phyloP scores from a whole-genome alignment of 1,140 invertebrate genomes.

The Aphis craccivora region DNA sequence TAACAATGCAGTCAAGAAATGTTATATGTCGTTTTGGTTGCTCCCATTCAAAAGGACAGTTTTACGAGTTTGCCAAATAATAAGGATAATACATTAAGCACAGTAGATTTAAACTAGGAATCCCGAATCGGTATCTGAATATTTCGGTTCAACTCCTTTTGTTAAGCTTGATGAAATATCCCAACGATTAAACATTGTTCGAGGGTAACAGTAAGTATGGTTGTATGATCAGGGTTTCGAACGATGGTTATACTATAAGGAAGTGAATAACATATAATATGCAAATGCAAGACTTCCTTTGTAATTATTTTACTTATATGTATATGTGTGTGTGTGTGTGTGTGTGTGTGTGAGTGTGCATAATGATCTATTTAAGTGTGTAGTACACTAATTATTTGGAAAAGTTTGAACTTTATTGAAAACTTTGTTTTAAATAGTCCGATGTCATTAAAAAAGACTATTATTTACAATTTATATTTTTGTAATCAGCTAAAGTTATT shows the following conservation, averaged over 20 bases:
- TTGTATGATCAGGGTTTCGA: neutral
- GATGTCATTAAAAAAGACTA: neutral
- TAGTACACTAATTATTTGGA: neutral
- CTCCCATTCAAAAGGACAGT: neutral
- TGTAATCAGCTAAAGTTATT: neutral
- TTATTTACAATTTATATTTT: neutral
- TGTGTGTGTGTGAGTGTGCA: neutral
- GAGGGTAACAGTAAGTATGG: neutral
- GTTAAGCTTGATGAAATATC: conserved; percentile 34
- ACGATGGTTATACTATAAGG: neutral
- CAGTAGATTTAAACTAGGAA: neutral
- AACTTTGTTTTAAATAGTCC: neutral
- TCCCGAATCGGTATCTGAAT: neutral
- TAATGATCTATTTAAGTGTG: neutral
- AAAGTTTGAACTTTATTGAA: neutral
- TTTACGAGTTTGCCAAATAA: conserved; percentile 21
- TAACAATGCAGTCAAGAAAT: neutral
- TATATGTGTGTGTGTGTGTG: too few species aligned
- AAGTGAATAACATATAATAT: neutral
- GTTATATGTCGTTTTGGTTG: neutral
- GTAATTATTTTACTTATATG: neutral
- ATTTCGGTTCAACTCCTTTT: conserved; percentile 1
- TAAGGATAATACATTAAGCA: conserved; percentile 32
- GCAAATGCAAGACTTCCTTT: neutral
- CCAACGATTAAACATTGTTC: conserved; percentile 11